Base-by-base conservation (phyloP, 2,888 invertebrate genomes). In the Lypha dubia region DNA sequence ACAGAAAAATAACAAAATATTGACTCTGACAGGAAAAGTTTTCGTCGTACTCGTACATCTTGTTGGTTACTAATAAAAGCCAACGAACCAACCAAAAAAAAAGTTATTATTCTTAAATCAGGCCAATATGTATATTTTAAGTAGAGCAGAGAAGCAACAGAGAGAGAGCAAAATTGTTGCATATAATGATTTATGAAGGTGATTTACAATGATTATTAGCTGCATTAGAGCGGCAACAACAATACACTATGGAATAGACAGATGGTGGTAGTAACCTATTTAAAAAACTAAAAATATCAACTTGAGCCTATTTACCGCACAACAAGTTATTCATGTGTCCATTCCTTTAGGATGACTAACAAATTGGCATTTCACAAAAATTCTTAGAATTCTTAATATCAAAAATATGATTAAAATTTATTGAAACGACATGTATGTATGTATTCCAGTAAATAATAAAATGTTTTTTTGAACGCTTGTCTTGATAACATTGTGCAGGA, bases 151-250 rank as follows among this genome's bases (percentile, higher is more conserved):
- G 63, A 71, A 76, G 73, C 71, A 83, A 53, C 73, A 68, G 62
- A 62, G 71, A 24, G 15, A 49, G 46, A 68, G 38, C 53, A 79
- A 75, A 53, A 56, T 63, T 82, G 75, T 81, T 82, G 81, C 75
- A 70, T 49, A 75, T 58, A 70, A 70, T 58, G 51, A 83, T 84
- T 81, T 84, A 79, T 84, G 81, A 79, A 81, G 74, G 81, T 84
- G 77, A 81, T 81, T n/a, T 81, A 60, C 13, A 67, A 46, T 28
- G 20, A 65, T 51, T 53, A 58, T 58, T 38, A 44, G 67, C 41
- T 51, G 28, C 68, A 32, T 17, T 77, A n/a, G 20, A 3, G 60
- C 28, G 60, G 68, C 65, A 56, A 24, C 63, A 74, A 15, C 7
- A 41, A n/a, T 7, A 32, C 13, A 46, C 17, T 15, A 35, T 8